Evolutionary conservation across 2,797 vertebrate genomes (phyloP).

Genomic region (Schizopygopsis malacanthus): DNA sequence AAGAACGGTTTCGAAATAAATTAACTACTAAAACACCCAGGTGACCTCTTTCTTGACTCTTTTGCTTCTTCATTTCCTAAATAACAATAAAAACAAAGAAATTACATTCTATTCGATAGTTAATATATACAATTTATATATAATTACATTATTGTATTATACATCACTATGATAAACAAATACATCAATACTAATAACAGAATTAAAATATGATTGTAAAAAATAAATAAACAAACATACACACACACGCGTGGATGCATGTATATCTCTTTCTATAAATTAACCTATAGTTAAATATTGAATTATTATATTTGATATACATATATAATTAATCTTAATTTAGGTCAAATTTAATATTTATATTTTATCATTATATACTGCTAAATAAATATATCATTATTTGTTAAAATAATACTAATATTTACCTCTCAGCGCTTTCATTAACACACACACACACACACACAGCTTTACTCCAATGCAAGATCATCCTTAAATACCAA

Average conservation of each 20-base stretch:
- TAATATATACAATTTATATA: too few species aligned
- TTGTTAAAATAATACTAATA: neutral
- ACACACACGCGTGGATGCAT: neutral
- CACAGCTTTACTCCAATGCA: neutral
- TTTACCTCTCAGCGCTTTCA: neutral
- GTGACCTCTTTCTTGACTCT: constrained; percentile 46
- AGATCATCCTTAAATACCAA: neutral
- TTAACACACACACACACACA: neutral
- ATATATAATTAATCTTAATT: too few species aligned
- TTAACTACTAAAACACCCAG: constrained; percentile 61
- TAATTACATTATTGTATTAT: too few species aligned
- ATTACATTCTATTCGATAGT: too few species aligned
- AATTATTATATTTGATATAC: neutral
- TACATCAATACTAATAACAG: too few species aligned
- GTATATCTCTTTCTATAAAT: too few species aligned
- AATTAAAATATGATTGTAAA: too few species aligned
- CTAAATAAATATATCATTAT: neutral
- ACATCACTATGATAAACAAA: too few species aligned
- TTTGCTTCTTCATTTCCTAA: constrained; percentile 22
- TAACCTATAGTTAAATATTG: too few species aligned
- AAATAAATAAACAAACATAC: neutral
- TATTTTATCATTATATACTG: too few species aligned
- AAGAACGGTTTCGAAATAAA: constrained; percentile 68
- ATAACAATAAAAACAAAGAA: constrained; percentile 24
- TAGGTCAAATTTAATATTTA: too few species aligned